These are phyloP conservation scores for Parazoanthus swiftii DNA, from an alignment of 92 coral and sea anemone genomes.

Conservation along the genomic window DNA sequence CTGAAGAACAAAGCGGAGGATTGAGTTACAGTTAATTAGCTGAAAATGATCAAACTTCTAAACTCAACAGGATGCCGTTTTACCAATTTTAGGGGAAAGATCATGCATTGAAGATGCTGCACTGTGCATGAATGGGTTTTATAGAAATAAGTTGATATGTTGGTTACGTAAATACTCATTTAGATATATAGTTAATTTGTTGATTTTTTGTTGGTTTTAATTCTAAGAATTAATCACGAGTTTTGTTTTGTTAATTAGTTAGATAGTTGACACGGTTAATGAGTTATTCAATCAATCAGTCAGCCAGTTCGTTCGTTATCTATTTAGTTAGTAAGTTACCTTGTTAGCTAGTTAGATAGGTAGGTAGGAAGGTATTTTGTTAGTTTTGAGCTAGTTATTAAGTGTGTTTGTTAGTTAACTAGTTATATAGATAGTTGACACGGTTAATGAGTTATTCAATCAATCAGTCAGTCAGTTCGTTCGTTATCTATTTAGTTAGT, in stretches of 20 bases:
- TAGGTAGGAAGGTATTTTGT: too few relatives aligned
- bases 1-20: slow-evolving; percentile 10
- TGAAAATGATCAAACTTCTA: too few relatives aligned
- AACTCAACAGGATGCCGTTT: background rate
- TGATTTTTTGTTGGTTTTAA: background rate
- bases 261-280: too few relatives aligned
- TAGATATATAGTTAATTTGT: background rate
- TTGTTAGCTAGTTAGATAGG: too few relatives aligned
- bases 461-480: too few relatives aligned
- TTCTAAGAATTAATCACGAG: too few relatives aligned
- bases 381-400: too few relatives aligned
- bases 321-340: too few relatives aligned
- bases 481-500: background rate
- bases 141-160: background rate
- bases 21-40: background rate
- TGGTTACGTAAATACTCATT: background rate
- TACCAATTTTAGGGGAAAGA: background rate
- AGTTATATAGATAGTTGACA: background rate
- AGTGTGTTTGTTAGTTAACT: background rate
- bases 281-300: background rate
- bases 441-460: too few relatives aligned
- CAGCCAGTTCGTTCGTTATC: background rate
- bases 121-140: too few relatives aligned
- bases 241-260: too few relatives aligned
- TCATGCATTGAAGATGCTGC: too few relatives aligned